Conservation (phyloP, 2,797 vertebrate species). For the Adelosebastes latens region DNA sequence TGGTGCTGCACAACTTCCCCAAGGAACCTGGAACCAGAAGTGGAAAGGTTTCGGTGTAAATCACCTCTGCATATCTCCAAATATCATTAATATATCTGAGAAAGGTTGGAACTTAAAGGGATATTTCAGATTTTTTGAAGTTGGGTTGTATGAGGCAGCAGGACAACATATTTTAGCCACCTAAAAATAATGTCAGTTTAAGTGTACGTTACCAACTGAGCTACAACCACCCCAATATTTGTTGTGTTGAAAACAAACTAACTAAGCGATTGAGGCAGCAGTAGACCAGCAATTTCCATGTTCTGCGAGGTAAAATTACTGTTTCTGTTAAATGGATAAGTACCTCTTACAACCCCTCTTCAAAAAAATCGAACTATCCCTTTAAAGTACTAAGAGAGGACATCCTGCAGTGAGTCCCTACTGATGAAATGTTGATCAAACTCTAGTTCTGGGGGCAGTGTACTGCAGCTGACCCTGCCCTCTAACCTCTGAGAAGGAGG, state of each 20-base stretch:
- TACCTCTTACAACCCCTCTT: background rate
- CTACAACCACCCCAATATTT: too few species aligned
- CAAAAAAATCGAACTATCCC: background rate
- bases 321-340: too few species aligned
- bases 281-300: background rate
- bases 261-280: background rate
- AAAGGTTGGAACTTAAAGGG: background rate
- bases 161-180: background rate
- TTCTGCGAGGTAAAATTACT: background rate
- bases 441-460: background rate
- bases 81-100: conserved; percentile 2
- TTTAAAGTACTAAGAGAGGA: background rate
- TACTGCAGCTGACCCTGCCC: conserved; percentile 20
- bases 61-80: background rate
- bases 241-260: background rate
- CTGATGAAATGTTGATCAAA: background rate
- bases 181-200: background rate
- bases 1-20: background rate
- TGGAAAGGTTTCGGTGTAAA: conserved; percentile 9
- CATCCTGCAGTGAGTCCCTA: background rate
- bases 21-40: background rate
- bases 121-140: background rate
- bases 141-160: background rate
- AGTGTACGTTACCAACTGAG: background rate
- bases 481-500: conserved; percentile 6